A percentile compares a stretch with the other conserved stretches of the same genome.
Evolutionary conservation across 2,888 invertebrate species (phyloP).

Genomic region (Allolobophora icterica): DNA sequence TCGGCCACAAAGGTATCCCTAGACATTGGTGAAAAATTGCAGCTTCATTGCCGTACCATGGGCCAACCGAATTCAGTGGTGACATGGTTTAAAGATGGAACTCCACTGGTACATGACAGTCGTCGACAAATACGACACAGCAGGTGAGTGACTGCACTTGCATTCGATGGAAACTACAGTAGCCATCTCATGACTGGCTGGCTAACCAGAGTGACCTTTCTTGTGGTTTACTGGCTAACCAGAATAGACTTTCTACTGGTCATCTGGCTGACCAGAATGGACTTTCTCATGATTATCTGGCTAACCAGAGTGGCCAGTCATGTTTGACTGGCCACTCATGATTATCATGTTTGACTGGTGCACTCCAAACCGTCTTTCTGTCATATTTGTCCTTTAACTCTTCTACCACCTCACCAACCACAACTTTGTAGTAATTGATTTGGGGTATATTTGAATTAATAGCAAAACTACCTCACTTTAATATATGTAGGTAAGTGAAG

Average conservation of each 20-base stretch:
- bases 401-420: background rate
- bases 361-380: background rate
- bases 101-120: background rate
- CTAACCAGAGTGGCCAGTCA: background rate
- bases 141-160: background rate
- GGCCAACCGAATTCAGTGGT: background rate
- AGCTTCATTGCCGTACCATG: background rate
- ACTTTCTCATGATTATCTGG: background rate
- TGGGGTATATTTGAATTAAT: background rate
- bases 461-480: background rate
- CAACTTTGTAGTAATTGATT: background rate
- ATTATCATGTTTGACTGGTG: too few species aligned
- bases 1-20: background rate
- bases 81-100: slow-evolving; percentile 23
- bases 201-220: background rate
- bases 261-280: background rate
- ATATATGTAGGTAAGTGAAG: background rate
- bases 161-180: background rate
- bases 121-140: slow-evolving; percentile 18
- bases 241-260: too few species aligned
- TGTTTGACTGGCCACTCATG: too few species aligned
- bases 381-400: background rate
- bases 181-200: background rate
- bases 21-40: background rate
- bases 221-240: background rate